These are phyloP conservation scores for Meteorus sp. DNA, from an alignment of 1,140 invertebrate genomes.

Conservation along the genomic window DNA sequence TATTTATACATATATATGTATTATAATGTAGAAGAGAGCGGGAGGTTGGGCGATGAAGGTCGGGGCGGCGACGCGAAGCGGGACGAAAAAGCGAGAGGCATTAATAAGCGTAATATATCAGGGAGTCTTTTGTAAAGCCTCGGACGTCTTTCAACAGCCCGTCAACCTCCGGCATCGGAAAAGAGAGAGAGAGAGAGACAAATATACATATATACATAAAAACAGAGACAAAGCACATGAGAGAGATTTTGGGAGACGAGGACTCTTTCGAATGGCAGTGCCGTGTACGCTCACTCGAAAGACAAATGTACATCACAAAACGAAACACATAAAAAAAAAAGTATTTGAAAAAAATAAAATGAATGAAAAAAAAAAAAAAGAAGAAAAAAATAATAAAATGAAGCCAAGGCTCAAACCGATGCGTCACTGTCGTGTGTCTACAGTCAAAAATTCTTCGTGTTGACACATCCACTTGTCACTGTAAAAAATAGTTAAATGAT, in stretches of 20 bases:
- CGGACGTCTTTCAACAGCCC: slow-evolving; percentile 39
- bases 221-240: not conserved
- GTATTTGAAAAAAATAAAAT: too few relatives aligned
- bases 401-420: too few relatives aligned
- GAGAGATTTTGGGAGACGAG: not conserved
- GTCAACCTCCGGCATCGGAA: slow-evolving; percentile 25
- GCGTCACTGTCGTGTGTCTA: not conserved
- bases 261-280: slow-evolving; percentile 11
- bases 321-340: too few relatives aligned
- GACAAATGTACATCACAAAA: slow-evolving; percentile 15
- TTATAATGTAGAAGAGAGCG: not conserved
- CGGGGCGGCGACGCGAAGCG: not conserved
- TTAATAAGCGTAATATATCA: slow-evolving; percentile 51
- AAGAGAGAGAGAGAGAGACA: slow-evolving; percentile 21
- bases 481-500: not conserved
- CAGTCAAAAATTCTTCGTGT: not conserved
- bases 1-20: too few relatives aligned
- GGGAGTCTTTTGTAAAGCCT: slow-evolving; percentile 39
- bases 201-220: not conserved
- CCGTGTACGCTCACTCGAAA: not conserved
- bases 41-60: not conserved
- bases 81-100: slow-evolving; percentile 25
- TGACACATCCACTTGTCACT: slow-evolving; percentile 14
- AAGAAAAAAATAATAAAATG: too few relatives aligned
- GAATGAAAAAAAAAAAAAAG: too few relatives aligned